Base-by-base conservation (phyloP, 2,888 invertebrate species). In the Nemurella pictetii region DNA sequence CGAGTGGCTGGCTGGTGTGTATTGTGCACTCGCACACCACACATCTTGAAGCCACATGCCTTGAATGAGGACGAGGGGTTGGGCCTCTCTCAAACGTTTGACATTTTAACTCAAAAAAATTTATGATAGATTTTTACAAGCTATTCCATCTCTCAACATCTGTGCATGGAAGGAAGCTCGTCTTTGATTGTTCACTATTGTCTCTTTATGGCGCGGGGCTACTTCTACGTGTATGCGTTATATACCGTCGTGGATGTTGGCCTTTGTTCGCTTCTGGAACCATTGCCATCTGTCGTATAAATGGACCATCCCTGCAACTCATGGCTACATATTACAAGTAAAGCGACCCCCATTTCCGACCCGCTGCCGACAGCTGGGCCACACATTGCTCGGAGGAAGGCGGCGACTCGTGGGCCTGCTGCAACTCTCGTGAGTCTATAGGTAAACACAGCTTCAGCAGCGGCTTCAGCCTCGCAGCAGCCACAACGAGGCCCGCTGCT, bases 371-470 rank as follows among this genome's bases (percentile, higher is more conserved):
- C 80, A 81, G 35, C 80, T 81, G 80, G 80, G 80, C 35, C 36
- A 26, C 80, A 81, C 36, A 81, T 35, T 30, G 35, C 32, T 12
- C 77, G 12, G 55, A 7, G 15, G 55, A 2, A 2, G 55, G 1
- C 20, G 55, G 15, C 55, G 55, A 12, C 55, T n/a, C n/a, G n/a
- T n/a, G 55, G 9, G 55, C 55, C 55, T 55, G 55, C 2, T 55
- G 20, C n/a, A n/a, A n/a, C n/a, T n/a, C n/a, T n/a, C n/a, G 77
- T 77, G 77, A 26, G 28, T 77, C 27, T 7, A 81, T 35, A n/a
- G 29, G 80, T 81, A 30, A 81, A 81, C 32, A 81, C 30, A 81
- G 80, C 55, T n/a, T n/a, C n/a, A n/a, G n/a, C n/a, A n/a, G n/a
- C n/a, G n/a, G n/a, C n/a, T n/a, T n/a, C n/a, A n/a, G n/a, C n/a